These are phyloP conservation scores for Cremastinae sp. DNA, from an alignment of 2,888 invertebrate genomes.

Conservation along the genomic window DNA sequence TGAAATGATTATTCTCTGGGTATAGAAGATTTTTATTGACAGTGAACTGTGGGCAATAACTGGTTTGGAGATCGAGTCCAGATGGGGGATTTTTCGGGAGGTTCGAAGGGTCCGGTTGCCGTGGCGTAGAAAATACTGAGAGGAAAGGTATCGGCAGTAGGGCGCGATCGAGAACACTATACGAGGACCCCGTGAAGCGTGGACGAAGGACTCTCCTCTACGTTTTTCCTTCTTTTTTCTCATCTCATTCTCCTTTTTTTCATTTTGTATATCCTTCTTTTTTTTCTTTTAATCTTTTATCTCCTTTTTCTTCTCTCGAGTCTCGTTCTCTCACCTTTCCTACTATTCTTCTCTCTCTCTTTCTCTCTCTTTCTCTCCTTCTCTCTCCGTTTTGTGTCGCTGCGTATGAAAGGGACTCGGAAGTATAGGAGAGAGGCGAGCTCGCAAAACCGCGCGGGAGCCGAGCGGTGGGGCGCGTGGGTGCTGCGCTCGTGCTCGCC, in stretches of 20 bases:
- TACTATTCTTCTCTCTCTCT: background rate
- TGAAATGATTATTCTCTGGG: background rate
- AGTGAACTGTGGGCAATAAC: slow-evolving; percentile 24
- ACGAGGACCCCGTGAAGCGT: background rate
- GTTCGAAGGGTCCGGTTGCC: slow-evolving; percentile 26
- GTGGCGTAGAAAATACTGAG: slow-evolving; percentile 32
- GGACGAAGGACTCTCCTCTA: background rate
- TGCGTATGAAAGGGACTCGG: slow-evolving; percentile 6
- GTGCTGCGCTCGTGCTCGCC: slow-evolving; percentile 64
- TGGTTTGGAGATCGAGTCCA: slow-evolving; percentile 31
- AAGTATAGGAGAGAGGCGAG: slow-evolving; percentile 21
- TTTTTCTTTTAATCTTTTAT: slow-evolving; percentile 3
- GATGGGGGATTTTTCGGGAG: slow-evolving; percentile 27
- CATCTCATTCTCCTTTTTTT: background rate
- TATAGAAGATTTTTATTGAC: background rate
- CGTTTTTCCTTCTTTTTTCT: slow-evolving; percentile 5
- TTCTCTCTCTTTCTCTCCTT: slow-evolving; percentile 3
- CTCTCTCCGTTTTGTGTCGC: background rate
- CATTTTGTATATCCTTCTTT: background rate
- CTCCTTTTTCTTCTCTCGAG: background rate
- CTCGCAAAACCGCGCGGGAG: slow-evolving; percentile 21
- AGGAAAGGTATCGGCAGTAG: slow-evolving; percentile 15
- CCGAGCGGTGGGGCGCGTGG: slow-evolving; percentile 52
- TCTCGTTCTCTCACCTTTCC: background rate
- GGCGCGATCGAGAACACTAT: slow-evolving; percentile 1